Base-by-base conservation (phyloP, 2,113 vertebrate species). In the Edolisoma coerulescens region DNA sequence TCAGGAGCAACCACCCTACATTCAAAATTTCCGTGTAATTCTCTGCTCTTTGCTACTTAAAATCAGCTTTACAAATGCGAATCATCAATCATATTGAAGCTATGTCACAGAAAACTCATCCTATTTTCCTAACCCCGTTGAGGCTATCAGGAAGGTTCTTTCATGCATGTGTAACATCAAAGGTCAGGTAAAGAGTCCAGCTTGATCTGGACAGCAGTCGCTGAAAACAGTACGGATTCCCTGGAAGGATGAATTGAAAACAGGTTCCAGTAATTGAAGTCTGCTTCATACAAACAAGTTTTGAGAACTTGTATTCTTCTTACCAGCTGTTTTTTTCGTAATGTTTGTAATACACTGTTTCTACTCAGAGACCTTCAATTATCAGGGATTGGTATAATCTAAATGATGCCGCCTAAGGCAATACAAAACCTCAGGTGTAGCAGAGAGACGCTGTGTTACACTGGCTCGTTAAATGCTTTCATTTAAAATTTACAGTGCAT, bases 51-150 rank as follows among this genome's bases (percentile, higher is more conserved):
- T 82, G 45, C 41, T 60, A 11, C 14, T 50, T 84, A 73, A 75
- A 1, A 1, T 39, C 61, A 84, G 19, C 11, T 86, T 78, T 49
- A 60, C 41, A 81, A 37, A 64, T 56, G 28, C 0, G 0, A 52
- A 22, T 11, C 4, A 41, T 47, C 60, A 33, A 13, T 85, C 41
- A 57, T 12, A 22, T 7, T 64, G 67, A 79, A 87, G 14, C 16
- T 53, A 10, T 28, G 19, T 33, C 61, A 63, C 41, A 42, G 26
- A 75, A 79, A n/a, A 93, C 16, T 44, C 4, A 27, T 61, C 9
- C 13, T 56, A 3, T 76, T 87, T 84, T 78, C 24, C n/a, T 47
- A 75, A 16, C n/a, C 24, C 26, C 56, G 7, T n/a, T 68, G 30
- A 70, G 23, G 28, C 45, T 87, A 3, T 64, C 6, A 42, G 33